A percentile compares a stretch with the other conserved stretches of the same genome.
phyloP scores from a whole-genome alignment of 1,140 invertebrate genomes.

The Microplitis mediator region DNA sequence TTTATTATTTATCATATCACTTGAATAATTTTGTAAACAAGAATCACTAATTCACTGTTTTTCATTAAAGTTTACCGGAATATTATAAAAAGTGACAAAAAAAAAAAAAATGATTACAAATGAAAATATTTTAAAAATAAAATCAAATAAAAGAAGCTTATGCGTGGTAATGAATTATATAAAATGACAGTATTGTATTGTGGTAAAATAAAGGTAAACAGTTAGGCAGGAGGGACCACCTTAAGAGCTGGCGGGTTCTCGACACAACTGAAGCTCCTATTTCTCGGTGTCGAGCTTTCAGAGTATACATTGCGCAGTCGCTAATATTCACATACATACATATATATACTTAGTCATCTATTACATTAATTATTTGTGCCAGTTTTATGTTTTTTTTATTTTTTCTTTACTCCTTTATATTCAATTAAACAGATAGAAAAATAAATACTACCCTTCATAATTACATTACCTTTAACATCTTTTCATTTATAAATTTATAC shows the following conservation, averaged over 20 bases:
- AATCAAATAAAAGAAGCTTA: no score
- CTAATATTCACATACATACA: not conserved
- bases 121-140: no score
- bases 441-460: no score
- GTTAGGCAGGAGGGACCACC: not conserved
- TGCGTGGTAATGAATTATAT: no score
- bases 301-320: conserved; percentile 3
- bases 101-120: no score
- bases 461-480: no score
- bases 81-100: no score
- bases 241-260: not conserved
- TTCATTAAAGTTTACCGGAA: no score
- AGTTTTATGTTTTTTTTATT: not conserved
- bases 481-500: no score
- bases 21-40: not conserved
- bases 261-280: conserved; percentile 8
- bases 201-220: no score
- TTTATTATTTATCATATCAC: not conserved
- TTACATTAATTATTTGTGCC: not conserved
- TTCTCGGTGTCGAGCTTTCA: not conserved
- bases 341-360: not conserved
- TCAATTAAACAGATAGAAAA: not conserved
- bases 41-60: not conserved
- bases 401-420: not conserved
- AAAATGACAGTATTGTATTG: no score